Evolutionary conservation across 2,113 vertebrate genomes (phyloP), one percentile per base, ranked within the genome.

Genomic region (Bucco capensis): DNA sequence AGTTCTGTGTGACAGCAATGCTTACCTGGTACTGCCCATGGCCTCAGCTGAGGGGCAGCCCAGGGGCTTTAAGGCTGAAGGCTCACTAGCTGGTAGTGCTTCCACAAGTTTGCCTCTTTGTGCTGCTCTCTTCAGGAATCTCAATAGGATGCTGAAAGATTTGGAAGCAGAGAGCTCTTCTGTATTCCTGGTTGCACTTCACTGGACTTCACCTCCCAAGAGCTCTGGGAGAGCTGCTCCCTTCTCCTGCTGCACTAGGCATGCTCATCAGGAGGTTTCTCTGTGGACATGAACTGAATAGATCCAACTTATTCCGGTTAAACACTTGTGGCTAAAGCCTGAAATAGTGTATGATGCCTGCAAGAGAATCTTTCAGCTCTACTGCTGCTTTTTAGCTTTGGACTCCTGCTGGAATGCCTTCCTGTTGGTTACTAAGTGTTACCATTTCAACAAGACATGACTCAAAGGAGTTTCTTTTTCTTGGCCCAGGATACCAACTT

Each of bases 401-500:
- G 13, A 64, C 17, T 66, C 2, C 38, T 62, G 23, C 3, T 83
- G 9, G 66, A 54, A 66, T 66, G 30, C 10, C 22, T 79, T 89
- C 16, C 17, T 86, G 19, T 40, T 84, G 25, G 21, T 69, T 79
- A 15, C 3, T 14, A 75, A 42, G 17, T 61, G 6, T 81, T 85
- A 74, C 19, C 78, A 62, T 50, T 94, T 42, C 11, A 33, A 6
- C 88, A 87, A 82, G 42, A 60, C 19, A 22, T 7, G 8, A 86
- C 51, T 91, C 86, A 71, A 70, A 70, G 7, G 19, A 51, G 69
- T 44, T 72, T 83, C 13, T 78, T 94, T 93, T 94, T 90, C 5
- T 86, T 96, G 93, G 24, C 19, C 40, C 78, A 99, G 99, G 99
- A 99, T 80, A 94, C 92, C 66, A 99, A 98, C 96, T 99, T 99